Conservation (phyloP, 2,797 vertebrate genomes). For the Eulemur coronatus region DNA sequence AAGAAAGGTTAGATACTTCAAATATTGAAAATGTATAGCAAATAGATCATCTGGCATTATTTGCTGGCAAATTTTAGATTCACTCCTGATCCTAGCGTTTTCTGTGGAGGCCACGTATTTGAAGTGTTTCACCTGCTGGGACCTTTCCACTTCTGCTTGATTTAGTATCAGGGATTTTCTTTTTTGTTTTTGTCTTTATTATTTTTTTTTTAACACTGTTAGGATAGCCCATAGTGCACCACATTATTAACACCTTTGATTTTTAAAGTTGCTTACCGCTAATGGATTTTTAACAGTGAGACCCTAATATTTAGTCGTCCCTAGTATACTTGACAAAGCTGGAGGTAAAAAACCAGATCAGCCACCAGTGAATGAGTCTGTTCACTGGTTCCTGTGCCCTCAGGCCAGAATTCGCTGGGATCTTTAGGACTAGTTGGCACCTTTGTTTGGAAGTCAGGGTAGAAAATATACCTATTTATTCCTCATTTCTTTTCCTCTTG, state of each 20-base stretch:
- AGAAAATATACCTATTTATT: background rate
- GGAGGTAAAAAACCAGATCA: background rate
- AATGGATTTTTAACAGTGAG: background rate
- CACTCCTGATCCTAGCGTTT: background rate
- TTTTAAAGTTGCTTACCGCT: conserved; percentile 44
- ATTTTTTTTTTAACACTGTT: background rate
- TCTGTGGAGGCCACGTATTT: background rate
- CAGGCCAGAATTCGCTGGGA: background rate
- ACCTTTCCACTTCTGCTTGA: background rate
- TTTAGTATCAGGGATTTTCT: background rate
- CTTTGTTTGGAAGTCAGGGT: conserved; percentile 30
- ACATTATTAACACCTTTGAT: conserved; percentile 20
- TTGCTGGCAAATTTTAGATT: conserved; percentile 20
- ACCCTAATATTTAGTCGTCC: background rate
- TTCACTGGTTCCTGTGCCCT: background rate
- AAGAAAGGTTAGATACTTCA: conserved; percentile 17
- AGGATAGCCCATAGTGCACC: background rate
- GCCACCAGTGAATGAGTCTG: background rate
- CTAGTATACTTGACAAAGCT: background rate
- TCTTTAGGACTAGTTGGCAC: background rate
- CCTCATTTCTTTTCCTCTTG: background rate
- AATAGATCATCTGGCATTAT: conserved; percentile 2
- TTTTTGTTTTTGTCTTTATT: background rate
- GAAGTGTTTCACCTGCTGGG: background rate
- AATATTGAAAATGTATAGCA: conserved; percentile 10